A percentile compares a stretch with the other conserved stretches of the same genome.
Conservation (phyloP, 2,888 invertebrate species). For the Oligia fasciuncula region DNA sequence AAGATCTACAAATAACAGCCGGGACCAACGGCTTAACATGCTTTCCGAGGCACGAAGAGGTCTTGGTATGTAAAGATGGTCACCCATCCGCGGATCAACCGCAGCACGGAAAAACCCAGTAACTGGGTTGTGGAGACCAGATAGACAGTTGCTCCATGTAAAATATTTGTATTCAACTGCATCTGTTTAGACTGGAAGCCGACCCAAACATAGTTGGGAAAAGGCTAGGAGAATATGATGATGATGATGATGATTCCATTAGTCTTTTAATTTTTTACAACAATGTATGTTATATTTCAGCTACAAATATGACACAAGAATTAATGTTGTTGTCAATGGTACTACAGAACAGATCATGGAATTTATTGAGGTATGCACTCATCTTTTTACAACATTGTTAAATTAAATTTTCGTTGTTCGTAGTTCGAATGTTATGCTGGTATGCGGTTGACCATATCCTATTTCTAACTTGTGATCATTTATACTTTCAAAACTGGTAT, state of each 20-base stretch:
- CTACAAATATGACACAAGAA: conserved; percentile 75
- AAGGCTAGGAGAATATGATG: not conserved
- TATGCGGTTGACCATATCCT: not conserved
- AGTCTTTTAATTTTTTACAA: not conserved
- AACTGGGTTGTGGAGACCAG: not conserved
- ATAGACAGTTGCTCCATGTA: not conserved
- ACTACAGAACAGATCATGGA: conserved; percentile 82
- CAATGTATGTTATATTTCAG: conserved; percentile 66
- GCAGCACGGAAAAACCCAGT: no score
- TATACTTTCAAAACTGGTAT: not conserved
- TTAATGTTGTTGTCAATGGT: conserved; percentile 75
- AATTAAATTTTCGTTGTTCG: not conserved
- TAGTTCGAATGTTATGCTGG: not conserved
- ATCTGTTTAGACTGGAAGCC: not conserved
- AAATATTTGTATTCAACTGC: not conserved
- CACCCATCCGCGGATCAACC: no score
- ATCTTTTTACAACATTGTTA: not conserved
- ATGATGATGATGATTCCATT: not conserved
- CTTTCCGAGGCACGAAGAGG: no score
- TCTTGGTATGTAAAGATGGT: no score
- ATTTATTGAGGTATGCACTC: conserved; percentile 77
- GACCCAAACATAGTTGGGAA: not conserved
- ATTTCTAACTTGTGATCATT: not conserved
- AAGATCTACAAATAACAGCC: no score
- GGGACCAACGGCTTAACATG: no score